A percentile compares a stretch with the other conserved stretches of the same genome.
phyloP scores from a whole-genome alignment of 2,888 invertebrate genomes.

The Napeogenes sylphis region DNA sequence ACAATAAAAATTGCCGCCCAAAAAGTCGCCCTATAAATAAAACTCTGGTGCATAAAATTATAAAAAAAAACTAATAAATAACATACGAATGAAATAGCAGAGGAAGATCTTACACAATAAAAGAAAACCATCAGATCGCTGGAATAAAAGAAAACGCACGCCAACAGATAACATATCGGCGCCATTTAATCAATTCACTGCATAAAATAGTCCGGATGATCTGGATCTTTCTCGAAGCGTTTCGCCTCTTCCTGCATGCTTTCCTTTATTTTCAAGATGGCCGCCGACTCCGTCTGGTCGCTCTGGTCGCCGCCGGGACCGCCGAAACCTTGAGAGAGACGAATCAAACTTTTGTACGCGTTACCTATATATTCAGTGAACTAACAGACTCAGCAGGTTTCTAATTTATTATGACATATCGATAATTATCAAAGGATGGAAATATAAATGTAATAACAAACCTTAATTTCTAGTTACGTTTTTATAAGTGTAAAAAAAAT shows the following conservation, averaged over 20 bases:
- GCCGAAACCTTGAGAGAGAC: constrained; percentile 60
- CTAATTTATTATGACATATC: no score
- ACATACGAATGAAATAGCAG: constrained; percentile 25
- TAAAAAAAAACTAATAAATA: constrained; percentile 27
- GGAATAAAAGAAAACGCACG: constrained; percentile 41
- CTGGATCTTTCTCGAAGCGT: constrained; percentile 98
- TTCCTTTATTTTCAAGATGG: constrained; percentile 99
- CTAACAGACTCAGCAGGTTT: no score
- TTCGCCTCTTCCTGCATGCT: constrained; percentile 99
- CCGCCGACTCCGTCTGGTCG: constrained; percentile 98
- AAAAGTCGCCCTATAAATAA: constrained; percentile 22
- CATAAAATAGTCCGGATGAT: constrained; percentile 98
- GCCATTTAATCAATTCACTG: constrained; percentile 80
- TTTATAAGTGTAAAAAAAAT: no score
- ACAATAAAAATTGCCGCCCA: constrained; percentile 17
- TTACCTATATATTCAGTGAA: constrained; percentile 27
- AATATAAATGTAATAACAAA: no score
- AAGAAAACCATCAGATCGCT: constrained; percentile 53
- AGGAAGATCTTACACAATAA: constrained; percentile 14
- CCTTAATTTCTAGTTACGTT: no score
- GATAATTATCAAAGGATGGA: no score
- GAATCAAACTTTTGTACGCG: constrained; percentile 34
- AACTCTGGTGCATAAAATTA: constrained; percentile 15
- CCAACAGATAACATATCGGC: constrained; percentile 47
- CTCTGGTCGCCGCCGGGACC: constrained; percentile 77